Percentiles rank a stretch among this genome's conserved stretches.
Evolutionary conservation across 2,888 invertebrate species (phyloP).

Genomic region (Glyphotaelius pellucidus): DNA sequence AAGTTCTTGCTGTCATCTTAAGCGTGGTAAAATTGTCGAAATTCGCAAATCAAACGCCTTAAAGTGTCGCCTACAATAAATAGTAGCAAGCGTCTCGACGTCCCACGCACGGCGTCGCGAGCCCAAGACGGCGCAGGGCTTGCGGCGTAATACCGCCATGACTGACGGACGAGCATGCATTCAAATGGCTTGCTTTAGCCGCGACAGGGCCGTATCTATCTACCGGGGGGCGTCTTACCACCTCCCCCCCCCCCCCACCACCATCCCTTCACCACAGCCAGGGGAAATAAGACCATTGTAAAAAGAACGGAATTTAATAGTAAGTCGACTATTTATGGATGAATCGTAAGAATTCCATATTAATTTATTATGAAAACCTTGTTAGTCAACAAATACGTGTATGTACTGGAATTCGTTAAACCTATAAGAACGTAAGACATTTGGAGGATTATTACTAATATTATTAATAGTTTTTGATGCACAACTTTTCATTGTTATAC

Average conservation of each 20-base stretch:
- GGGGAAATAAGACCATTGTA: not conserved
- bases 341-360: not conserved
- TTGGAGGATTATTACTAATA: not conserved
- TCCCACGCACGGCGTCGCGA: constrained; percentile 51
- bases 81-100: constrained; percentile 1
- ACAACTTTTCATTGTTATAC: not conserved
- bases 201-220: constrained; percentile 68
- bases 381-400: not conserved
- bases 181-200: constrained; percentile 85
- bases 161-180: constrained; percentile 87
- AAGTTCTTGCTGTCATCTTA: no score
- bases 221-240: constrained; percentile 57
- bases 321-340: not conserved
- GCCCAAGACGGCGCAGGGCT: constrained; percentile 58
- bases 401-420: not conserved
- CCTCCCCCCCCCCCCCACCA: constrained; percentile 47
- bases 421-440: not conserved
- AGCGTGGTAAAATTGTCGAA: not conserved
- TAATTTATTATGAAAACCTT: not conserved
- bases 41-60: not conserved
- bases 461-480: not conserved
- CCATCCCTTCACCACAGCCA: not conserved
- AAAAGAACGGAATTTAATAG: not conserved
- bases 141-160: constrained; percentile 73
- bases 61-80: not conserved